A percentile compares a stretch with the other conserved stretches of the same genome.
Conservation (phyloP, 2,797 vertebrate species). For the Sibirionetta formosa region DNA sequence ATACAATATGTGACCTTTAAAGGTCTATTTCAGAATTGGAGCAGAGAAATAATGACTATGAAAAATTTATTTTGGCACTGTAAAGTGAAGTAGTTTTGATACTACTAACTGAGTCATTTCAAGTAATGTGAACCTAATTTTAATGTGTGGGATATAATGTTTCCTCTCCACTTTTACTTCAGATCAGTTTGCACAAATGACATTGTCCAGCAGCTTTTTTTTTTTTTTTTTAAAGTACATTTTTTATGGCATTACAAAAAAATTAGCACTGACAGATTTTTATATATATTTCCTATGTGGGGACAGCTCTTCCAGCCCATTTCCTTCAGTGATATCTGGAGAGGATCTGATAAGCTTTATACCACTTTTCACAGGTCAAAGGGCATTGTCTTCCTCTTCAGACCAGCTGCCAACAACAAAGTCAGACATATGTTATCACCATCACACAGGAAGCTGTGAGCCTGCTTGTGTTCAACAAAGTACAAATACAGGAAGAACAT, state of each 20-base stretch:
- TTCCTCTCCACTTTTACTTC: constrained; percentile 60
- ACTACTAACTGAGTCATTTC: background rate
- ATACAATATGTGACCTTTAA: background rate
- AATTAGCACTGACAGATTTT: constrained; percentile 77
- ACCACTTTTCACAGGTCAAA: constrained; percentile 79
- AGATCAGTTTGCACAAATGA: constrained; percentile 10
- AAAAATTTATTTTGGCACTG: constrained; percentile 17
- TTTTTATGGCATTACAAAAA: constrained; percentile 74
- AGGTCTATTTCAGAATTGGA: background rate
- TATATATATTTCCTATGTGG: constrained; percentile 81
- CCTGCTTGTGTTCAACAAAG: constrained; percentile 72
- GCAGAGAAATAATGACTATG: background rate
- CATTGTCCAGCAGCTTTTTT: constrained; percentile 59
- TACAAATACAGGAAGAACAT: constrained; percentile 84
- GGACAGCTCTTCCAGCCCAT: constrained; percentile 64
- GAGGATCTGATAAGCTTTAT: constrained; percentile 86
- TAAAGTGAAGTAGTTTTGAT: background rate
- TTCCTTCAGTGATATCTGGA: constrained; percentile 84
- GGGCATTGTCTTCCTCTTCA: constrained; percentile 80
- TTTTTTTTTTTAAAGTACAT: constrained; percentile 68
- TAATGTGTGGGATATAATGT: constrained; percentile 6
- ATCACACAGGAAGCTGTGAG: constrained; percentile 76
- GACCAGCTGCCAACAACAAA: constrained; percentile 75
- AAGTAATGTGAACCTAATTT: background rate
- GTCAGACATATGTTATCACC: constrained; percentile 77